These are phyloP conservation scores for Homalodisca vitripennis DNA, from an alignment of 1,140 invertebrate species.

Conservation along the genomic window DNA sequence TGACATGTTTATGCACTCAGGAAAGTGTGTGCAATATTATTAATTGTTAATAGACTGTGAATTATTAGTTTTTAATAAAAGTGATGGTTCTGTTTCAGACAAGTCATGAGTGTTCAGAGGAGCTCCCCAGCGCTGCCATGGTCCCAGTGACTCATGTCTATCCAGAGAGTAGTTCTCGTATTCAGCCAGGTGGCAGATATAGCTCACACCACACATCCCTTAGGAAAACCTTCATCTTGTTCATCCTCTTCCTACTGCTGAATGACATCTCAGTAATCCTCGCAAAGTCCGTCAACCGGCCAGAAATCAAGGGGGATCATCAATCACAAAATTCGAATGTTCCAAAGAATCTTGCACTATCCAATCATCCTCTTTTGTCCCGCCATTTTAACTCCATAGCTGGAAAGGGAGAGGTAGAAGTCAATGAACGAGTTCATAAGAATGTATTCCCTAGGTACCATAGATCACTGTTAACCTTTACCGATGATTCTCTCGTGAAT, in stretches of 20 bases:
- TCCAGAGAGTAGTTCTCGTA: background rate
- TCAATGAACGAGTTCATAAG: background rate
- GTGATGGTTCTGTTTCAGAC: constrained; percentile 15
- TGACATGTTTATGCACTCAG: no score
- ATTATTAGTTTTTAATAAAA: no score
- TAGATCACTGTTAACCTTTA: background rate
- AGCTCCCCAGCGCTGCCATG: background rate
- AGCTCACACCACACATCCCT: background rate
- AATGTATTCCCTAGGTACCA: background rate
- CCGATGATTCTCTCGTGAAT: background rate
- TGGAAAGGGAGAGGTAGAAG: background rate
- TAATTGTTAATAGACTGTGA: no score
- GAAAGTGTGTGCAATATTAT: no score
- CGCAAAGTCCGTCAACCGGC: background rate
- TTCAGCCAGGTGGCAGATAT: background rate
- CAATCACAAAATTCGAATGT: background rate
- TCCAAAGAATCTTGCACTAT: background rate
- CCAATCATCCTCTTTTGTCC: background rate
- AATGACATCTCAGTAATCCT: background rate
- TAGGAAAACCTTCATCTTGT: background rate
- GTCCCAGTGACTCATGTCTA: constrained; percentile 2
- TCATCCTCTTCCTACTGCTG: background rate
- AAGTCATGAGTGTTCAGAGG: background rate
- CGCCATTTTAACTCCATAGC: background rate
- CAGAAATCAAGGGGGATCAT: background rate